Evolutionary conservation across 2,888 invertebrate species (phyloP), one percentile per base, ranked within the genome.

Genomic region (Seira ritae): DNA sequence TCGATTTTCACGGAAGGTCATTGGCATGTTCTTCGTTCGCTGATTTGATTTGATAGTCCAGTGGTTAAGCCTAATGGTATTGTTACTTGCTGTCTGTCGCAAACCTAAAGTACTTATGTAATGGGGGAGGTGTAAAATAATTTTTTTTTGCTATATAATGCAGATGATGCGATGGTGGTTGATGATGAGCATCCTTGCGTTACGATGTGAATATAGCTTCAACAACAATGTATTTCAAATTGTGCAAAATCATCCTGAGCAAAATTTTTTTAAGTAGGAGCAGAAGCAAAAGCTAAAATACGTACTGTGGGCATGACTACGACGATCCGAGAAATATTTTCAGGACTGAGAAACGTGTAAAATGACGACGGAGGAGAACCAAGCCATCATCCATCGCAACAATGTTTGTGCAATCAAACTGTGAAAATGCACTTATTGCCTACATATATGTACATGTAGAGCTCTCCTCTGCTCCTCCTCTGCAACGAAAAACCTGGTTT

Each of bases 1-100:
- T 88, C 88, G 87, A 87, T 88, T 88, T 88, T 80, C 84, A 87
- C 86, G 74, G 86, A 87, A 87, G 88, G 88, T 88, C 88, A 88
- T 87, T 87, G 88, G 85, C 87, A 86, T 84, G 85, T 20, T 62
- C n/a, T n/a, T n/a, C 50, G 20, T 31, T 31, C 31, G 62, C 62
- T 62, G 19, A 62, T 62, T 62, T 62, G 22, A 62, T 62, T 62
- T 62, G 22, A 62, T 62, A 62, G 19, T 62, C 20, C 22, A 62
- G 62, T 62, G 62, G 19, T 20, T 62, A 10, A 20, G 62, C 62
- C 20, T 22, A n/a, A n/a, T n/a, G n/a, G n/a, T n/a, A 62, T 50
- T 50, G 62, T 62, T 31, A 31, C 31, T 31, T 8, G 2, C 8
- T 31, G 31, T 66, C 55, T 72, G 76, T 62, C 69, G 68, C 69